Percentiles rank a stretch among this genome's conserved stretches.
These are phyloP conservation scores for Calameuta pallipes DNA, from an alignment of 2,888 invertebrate genomes.

Conservation along the genomic window DNA sequence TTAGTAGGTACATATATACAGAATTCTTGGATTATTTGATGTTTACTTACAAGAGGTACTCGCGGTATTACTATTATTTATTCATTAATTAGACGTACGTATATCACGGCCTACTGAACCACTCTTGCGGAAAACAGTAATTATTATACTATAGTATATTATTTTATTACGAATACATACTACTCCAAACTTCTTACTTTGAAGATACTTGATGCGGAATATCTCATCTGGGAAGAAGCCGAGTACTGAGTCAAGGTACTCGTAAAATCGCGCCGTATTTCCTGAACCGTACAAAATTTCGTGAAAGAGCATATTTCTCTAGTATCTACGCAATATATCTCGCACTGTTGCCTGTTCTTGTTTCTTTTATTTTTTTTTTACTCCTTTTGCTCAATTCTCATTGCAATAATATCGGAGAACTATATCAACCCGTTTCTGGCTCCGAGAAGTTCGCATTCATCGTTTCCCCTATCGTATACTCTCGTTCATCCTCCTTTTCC, in stretches of 20 bases:
- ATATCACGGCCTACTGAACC: too few species aligned
- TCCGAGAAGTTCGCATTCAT: neutral
- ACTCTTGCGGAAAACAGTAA: neutral
- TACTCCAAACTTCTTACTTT: neutral
- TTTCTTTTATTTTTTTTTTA: neutral
- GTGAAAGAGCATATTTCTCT: neutral
- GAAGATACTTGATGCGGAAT: neutral
- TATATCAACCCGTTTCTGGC: neutral
- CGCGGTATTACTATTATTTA: too few species aligned
- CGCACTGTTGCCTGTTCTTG: neutral
- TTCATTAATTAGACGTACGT: too few species aligned
- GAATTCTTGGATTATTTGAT: too few species aligned
- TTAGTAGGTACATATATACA: too few species aligned
- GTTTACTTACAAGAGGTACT: too few species aligned
- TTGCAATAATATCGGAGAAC: neutral
- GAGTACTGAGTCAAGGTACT: neutral
- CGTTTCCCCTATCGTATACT: neutral
- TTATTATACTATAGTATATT: neutral
- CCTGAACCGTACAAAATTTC: neutral
- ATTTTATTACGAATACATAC: neutral
- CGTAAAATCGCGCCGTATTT: neutral
- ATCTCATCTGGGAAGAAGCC: neutral
- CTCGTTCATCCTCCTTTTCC: neutral
- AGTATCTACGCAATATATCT: neutral
- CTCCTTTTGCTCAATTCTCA: neutral